A percentile compares a stretch with the other conserved stretches of the same genome.
Conservation (phyloP, 2,113 vertebrate species). For the Pseudopipra pipra region DNA sequence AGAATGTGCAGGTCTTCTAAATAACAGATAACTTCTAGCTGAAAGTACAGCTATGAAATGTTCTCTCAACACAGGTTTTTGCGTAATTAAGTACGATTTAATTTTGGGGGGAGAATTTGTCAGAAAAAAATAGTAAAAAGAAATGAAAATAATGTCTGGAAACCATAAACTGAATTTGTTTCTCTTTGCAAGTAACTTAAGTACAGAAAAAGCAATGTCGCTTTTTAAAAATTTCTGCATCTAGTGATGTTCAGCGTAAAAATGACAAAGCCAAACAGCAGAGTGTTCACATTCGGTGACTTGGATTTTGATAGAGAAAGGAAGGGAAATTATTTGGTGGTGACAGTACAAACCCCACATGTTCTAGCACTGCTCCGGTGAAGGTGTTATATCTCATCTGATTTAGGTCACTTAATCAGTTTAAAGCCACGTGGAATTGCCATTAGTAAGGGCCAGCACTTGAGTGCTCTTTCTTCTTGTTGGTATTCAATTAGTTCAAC, state of each 20-base stretch:
- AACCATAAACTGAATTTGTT: background rate
- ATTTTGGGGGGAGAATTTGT: background rate
- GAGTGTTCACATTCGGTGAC: background rate
- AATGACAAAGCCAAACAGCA: background rate
- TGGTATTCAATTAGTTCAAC: background rate
- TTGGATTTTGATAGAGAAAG: background rate
- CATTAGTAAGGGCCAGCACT: background rate
- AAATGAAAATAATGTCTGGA: background rate
- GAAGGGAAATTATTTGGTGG: background rate
- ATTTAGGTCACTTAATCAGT: constrained; percentile 8
- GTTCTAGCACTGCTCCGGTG: background rate
- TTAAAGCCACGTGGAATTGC: background rate
- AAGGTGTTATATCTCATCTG: background rate
- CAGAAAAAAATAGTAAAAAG: background rate
- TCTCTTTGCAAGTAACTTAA: background rate
- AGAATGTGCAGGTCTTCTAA: background rate
- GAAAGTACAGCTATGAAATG: background rate
- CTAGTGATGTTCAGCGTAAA: background rate
- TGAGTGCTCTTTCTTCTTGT: background rate
- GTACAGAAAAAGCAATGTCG: background rate
- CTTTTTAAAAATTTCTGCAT: background rate
- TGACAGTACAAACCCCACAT: fast-evolving
- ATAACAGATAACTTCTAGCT: background rate
- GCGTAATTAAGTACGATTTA: background rate
- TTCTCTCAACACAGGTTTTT: background rate